A percentile compares a stretch with the other conserved stretches of the same genome.
Evolutionary conservation across 2,113 vertebrate species (phyloP).

Genomic region (Caloenas nicobarica): DNA sequence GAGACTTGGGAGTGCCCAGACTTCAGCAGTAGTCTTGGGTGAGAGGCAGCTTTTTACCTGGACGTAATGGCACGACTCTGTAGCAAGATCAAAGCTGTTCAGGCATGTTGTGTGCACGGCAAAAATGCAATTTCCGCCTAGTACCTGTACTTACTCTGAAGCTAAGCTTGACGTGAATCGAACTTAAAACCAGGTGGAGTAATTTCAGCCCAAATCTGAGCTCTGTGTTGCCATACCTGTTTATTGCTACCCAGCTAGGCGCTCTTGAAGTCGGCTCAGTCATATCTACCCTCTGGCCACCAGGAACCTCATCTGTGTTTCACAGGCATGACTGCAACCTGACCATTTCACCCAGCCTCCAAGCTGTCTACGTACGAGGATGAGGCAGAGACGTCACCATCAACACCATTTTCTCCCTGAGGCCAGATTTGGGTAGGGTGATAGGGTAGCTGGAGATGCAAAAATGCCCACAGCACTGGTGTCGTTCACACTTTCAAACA

Average conservation of each 20-base stretch:
- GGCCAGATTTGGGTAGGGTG: background rate
- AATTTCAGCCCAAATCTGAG: background rate
- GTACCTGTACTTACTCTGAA: background rate
- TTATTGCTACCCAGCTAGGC: background rate
- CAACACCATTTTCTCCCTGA: background rate
- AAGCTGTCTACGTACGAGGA: background rate
- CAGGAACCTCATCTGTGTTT: background rate
- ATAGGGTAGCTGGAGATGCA: background rate
- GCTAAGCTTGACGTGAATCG: background rate
- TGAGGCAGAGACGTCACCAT: background rate
- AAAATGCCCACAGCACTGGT: background rate
- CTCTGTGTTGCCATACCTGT: background rate
- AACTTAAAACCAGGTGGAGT: background rate
- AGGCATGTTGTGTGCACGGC: background rate
- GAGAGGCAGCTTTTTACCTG: background rate
- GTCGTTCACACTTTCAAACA: background rate
- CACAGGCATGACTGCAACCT: background rate
- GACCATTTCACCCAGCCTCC: background rate
- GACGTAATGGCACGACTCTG: fast-evolving
- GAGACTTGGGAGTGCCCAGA: background rate
- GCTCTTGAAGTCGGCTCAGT: background rate
- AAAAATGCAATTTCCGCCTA: background rate
- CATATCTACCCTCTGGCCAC: background rate
- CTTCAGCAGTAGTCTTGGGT: background rate
- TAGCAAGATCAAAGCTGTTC: background rate